Evolutionary conservation across 2,888 invertebrate genomes (phyloP).

Genomic region (Chalcis sispes): DNA sequence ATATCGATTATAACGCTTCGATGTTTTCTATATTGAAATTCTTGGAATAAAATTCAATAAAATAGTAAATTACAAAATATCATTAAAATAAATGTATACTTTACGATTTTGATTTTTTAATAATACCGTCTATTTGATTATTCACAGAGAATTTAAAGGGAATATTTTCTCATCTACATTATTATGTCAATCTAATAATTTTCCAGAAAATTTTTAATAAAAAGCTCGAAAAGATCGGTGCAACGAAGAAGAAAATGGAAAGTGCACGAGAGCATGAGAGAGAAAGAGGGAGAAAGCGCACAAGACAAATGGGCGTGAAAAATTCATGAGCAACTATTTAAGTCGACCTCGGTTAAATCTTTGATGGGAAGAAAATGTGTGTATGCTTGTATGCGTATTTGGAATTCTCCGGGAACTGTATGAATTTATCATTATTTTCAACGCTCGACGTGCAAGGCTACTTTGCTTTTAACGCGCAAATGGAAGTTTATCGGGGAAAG

Average conservation of each 20-base stretch:
- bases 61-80: too few relatives aligned
- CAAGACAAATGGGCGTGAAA: conserved; percentile 25
- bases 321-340: conserved; percentile 35
- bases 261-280: not conserved
- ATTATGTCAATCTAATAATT: too few relatives aligned
- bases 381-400: conserved; percentile 1
- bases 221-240: too few relatives aligned
- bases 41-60: too few relatives aligned
- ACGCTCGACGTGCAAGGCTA: conserved; percentile 7
- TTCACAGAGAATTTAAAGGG: too few relatives aligned
- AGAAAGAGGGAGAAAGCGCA: not conserved
- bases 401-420: conserved; percentile 12
- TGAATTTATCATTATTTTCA: conserved; percentile 36
- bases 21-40: too few relatives aligned
- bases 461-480: not conserved
- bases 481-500: conserved; percentile 16
- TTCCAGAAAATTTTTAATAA: too few relatives aligned
- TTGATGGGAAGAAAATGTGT: conserved; percentile 4
- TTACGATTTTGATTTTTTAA: too few relatives aligned
- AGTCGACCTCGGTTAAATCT: conserved; percentile 24
- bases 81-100: too few relatives aligned
- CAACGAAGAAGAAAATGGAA: not conserved
- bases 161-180: too few relatives aligned
- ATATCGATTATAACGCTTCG: too few relatives aligned
- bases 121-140: too few relatives aligned